Base-by-base conservation (phyloP, 2,888 invertebrate species). In the Lasioglossum figueresi region DNA sequence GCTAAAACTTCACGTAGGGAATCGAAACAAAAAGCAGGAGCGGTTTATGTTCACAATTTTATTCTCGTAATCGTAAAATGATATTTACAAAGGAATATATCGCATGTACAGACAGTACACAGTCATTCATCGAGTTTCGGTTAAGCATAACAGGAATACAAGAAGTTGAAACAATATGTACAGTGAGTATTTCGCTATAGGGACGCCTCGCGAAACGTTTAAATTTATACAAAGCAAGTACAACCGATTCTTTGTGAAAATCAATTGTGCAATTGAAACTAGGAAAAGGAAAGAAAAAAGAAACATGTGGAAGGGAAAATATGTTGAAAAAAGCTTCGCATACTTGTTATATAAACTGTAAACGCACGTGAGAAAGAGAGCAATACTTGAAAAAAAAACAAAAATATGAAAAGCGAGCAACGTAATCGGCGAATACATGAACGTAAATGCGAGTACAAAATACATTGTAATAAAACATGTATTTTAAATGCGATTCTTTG, bases 401-500 rank as follows among this genome's bases (percentile, higher is more conserved):
- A 43, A 56, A 63, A 63, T 68, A 77, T 59, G 34, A 72, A n/a
- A 76, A 80, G 78, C 85, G 75, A 72, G 34, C 56, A 74, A 78
- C 59, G 72, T 70, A 76, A 72, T 76, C 75, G 71, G 52, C 76
- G 86, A 56, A 80, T 73, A 80, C 84, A 70, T 31, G 85, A 83
- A 88, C 81, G 84, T 89, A 89, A 87, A 89, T 89, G 90, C 85
- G 87, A 86, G 85, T 89, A 83, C 88, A 88, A 75, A 82, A 85
- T 88, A 90, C 85, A 88, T 86, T 86, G 77, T 56, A 77, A 78
- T 56, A 78, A 82, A 66, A 87, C 88, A 91, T 91, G 84, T 91
- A 91, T 91, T 84, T 90, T 93, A 93, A 94, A 94, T 94, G 94
- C 94, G 91, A 93, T 91, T 94, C 94, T 94, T 94, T 94, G 94